Conservation (phyloP, 1,140 invertebrate genomes). For the Drosophila sturtevanti region DNA sequence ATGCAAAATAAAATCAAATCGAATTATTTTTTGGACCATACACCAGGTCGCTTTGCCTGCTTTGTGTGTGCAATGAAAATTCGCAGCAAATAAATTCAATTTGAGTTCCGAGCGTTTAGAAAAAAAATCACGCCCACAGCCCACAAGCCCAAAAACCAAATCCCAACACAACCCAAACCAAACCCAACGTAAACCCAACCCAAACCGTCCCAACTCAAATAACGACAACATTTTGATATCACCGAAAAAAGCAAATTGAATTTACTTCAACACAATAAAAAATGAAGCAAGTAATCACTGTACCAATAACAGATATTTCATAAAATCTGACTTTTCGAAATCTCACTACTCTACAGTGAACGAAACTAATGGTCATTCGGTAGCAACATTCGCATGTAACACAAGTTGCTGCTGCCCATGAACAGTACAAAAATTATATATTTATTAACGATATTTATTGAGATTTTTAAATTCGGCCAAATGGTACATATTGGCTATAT, state of each 20-base stretch:
- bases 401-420: too few species aligned
- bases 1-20: constrained; percentile 78
- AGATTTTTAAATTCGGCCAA: too few species aligned
- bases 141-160: constrained; percentile 19
- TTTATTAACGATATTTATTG: too few species aligned
- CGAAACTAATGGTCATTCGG: too few species aligned
- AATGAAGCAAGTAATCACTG: constrained; percentile 50
- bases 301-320: too few species aligned
- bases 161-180: constrained; percentile 26
- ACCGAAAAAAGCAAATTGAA: constrained; percentile 72
- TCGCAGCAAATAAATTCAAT: constrained; percentile 78
- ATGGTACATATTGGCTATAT: too few species aligned
- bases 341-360: too few species aligned
- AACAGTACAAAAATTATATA: too few species aligned
- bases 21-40: constrained; percentile 62
- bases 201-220: constrained; percentile 23
- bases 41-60: constrained; percentile 13
- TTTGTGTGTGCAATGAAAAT: constrained; percentile 64
- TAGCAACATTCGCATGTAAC: too few species aligned
- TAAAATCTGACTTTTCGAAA: too few species aligned
- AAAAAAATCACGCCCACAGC: constrained; percentile 13
- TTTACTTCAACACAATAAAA: constrained; percentile 45
- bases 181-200: constrained; percentile 39
- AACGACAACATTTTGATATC: constrained; percentile 76
- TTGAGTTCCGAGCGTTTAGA: constrained; percentile 67